Conservation (phyloP, 2,888 invertebrate genomes). For the Plagiodera versicolora region DNA sequence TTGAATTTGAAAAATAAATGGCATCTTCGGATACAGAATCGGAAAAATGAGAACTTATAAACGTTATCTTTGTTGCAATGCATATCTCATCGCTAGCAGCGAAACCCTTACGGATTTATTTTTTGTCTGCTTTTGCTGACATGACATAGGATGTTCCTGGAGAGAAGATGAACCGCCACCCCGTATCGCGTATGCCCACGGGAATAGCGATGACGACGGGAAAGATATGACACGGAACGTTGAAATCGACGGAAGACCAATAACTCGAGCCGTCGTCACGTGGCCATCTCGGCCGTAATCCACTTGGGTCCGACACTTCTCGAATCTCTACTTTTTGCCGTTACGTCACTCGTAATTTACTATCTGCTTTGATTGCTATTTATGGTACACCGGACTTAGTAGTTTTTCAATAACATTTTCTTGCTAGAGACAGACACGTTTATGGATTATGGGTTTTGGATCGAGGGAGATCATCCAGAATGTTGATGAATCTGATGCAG, state of each 20-base stretch:
- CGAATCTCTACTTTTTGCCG: constrained; percentile 51
- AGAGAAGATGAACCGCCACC: not conserved
- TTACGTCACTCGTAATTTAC: constrained; percentile 54
- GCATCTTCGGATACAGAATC: no score
- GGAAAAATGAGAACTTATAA: no score
- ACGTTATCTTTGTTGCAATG: no score
- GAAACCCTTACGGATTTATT: no score
- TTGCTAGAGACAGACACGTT: constrained; percentile 26
- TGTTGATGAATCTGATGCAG: not conserved
- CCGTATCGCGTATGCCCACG: constrained; percentile 17
- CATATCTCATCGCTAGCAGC: no score
- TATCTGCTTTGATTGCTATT: constrained; percentile 51
- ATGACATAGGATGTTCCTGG: no score
- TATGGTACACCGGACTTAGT: constrained; percentile 44
- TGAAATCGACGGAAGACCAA: constrained; percentile 50
- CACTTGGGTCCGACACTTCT: constrained; percentile 52
- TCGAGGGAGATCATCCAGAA: no score
- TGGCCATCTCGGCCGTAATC: constrained; percentile 50
- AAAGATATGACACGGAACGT: constrained; percentile 50
- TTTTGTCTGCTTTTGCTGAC: no score
- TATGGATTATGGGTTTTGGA: constrained; percentile 32
- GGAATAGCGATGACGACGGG: constrained; percentile 35
- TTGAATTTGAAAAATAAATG: no score
- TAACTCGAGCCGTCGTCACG: constrained; percentile 52
- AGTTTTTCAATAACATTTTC: constrained; percentile 44